These are phyloP conservation scores for Anomalospiza imberbis DNA, from an alignment of 2,797 vertebrate species.

Conservation along the genomic window DNA sequence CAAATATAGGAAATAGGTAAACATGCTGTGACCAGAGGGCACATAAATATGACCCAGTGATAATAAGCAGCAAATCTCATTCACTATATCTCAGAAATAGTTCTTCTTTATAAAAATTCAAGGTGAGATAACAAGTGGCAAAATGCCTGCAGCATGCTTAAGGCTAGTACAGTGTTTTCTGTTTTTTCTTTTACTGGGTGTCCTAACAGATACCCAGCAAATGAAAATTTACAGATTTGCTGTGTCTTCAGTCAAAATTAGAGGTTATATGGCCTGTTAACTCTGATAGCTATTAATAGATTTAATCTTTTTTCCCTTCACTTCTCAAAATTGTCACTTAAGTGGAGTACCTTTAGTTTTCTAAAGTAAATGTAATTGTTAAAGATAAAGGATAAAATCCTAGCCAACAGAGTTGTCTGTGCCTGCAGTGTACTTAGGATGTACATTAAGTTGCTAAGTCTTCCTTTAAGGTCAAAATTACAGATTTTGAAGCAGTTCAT, in stretches of 20 bases:
- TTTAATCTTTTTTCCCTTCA: neutral
- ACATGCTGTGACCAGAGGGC: neutral
- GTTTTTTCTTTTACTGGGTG: neutral
- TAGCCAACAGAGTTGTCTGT: neutral
- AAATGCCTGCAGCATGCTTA: neutral
- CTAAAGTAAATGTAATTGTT: neutral
- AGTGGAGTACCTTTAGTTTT: neutral
- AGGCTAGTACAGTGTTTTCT: neutral
- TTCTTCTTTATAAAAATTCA: constrained; percentile 4
- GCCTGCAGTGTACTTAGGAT: neutral
- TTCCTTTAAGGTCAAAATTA: neutral
- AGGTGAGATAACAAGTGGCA: neutral
- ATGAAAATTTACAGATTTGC: neutral
- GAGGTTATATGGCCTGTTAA: neutral
- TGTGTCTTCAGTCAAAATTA: neutral
- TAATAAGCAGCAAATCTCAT: neutral
- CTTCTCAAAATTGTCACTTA: neutral
- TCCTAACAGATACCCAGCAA: neutral
- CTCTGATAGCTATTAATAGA: neutral
- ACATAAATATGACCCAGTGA: neutral
- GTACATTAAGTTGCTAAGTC: neutral
- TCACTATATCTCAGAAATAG: neutral
- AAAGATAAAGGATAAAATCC: neutral
- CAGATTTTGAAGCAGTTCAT: neutral
- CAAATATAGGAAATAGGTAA: neutral